These are phyloP conservation scores for Ochropacha duplaris DNA, from an alignment of 2,888 invertebrate genomes.

Conservation along the genomic window DNA sequence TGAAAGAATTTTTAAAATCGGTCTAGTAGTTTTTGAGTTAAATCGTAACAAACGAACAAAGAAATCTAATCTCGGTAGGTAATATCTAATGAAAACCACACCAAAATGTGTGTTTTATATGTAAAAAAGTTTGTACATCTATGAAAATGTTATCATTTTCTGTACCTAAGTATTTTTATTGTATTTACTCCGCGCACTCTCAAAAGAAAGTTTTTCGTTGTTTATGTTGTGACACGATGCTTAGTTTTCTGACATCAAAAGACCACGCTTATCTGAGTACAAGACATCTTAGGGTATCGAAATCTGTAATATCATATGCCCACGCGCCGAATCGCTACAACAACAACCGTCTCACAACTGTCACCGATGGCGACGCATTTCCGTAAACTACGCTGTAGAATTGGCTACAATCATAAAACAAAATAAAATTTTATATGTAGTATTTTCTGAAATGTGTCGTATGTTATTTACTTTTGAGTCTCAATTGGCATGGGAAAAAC, in stretches of 20 bases:
- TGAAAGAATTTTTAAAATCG: no score
- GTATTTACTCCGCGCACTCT: no score
- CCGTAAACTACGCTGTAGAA: slow-evolving; percentile 56
- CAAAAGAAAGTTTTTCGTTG: not conserved
- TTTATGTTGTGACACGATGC: not conserved
- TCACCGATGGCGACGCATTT: slow-evolving; percentile 56
- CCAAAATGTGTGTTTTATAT: no score
- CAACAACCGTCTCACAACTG: slow-evolving; percentile 69
- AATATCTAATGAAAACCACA: no score
- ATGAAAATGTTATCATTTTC: no score
- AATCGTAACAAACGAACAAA: no score
- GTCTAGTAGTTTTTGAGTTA: no score
- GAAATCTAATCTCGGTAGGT: no score
- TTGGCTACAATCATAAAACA: slow-evolving; percentile 47
- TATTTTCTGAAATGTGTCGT: not conserved
- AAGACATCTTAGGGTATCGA: slow-evolving; percentile 28
- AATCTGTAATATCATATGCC: slow-evolving; percentile 69
- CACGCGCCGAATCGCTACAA: slow-evolving; percentile 61
- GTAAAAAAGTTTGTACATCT: no score
- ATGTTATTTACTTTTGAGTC: not conserved
- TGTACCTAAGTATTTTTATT: no score
- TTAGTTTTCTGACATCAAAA: slow-evolving; percentile 13
- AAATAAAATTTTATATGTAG: slow-evolving; percentile 28
- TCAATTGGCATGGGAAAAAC: not conserved
- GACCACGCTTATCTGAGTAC: slow-evolving; percentile 16